Evolutionary conservation across 2,797 vertebrate species (phyloP).

Genomic region (Ctenopoma multispine): DNA sequence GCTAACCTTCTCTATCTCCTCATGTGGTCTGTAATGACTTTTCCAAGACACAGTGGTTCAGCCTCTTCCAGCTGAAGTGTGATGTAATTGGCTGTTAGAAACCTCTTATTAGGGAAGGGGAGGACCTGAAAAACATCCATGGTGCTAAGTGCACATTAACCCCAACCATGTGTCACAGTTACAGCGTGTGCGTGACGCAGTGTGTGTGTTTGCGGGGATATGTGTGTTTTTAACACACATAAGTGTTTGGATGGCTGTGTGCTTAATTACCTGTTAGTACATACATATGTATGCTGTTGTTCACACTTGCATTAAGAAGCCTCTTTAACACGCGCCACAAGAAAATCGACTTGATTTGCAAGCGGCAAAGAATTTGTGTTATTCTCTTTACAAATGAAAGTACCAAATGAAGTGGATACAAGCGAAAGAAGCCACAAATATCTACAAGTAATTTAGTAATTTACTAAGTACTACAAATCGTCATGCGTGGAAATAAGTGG

Average conservation of each 20-base stretch:
- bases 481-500: neutral
- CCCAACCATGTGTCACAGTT: conserved; percentile 43
- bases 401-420: neutral
- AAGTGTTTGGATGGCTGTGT: neutral
- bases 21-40: conserved; percentile 14
- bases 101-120: conserved; percentile 61
- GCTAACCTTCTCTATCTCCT: conserved; percentile 14
- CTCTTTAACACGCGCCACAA: conserved; percentile 1
- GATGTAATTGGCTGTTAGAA: conserved; percentile 69
- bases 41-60: conserved; percentile 42
- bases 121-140: conserved; percentile 48
- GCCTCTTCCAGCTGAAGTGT: conserved; percentile 49
- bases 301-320: conserved; percentile 9
- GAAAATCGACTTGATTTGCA: neutral
- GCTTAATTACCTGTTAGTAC: conserved; percentile 23
- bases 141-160: conserved; percentile 71
- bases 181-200: conserved; percentile 1
- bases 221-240: neutral
- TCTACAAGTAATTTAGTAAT: too few species aligned
- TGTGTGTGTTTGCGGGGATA: conserved; percentile 19
- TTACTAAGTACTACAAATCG: neutral
- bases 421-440: neutral
- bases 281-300: neutral
- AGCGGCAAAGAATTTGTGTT: neutral
- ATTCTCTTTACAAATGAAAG: neutral